Evolutionary conservation across 2,888 invertebrate genomes (phyloP).

Genomic region (Drosophila algonquin): DNA sequence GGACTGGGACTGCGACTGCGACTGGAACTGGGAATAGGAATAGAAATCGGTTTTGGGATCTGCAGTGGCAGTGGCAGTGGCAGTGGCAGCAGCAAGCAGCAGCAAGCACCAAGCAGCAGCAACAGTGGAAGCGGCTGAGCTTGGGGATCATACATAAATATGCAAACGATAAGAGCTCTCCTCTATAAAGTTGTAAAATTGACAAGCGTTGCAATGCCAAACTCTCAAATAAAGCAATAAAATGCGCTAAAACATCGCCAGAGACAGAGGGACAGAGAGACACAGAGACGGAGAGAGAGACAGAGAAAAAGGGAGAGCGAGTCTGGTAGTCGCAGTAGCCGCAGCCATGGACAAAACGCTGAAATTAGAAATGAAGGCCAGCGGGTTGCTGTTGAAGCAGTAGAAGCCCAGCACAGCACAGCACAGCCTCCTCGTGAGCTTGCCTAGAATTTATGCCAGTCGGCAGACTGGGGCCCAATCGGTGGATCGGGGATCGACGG

Average conservation of each 20-base stretch:
- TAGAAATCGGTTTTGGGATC: conserved; percentile 14
- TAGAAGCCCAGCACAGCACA: neutral
- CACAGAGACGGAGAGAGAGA: conserved; percentile 22
- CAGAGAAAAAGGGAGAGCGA: conserved; percentile 24
- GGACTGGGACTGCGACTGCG: conserved; percentile 16
- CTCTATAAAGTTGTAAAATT: conserved; percentile 80
- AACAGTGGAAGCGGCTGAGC: conserved; percentile 13
- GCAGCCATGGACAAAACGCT: conserved; percentile 70
- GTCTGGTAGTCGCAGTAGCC: conserved; percentile 32
- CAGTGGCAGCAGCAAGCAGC: no score
- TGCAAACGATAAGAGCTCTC: conserved; percentile 78
- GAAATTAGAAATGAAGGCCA: conserved; percentile 78
- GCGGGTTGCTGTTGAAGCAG: conserved; percentile 56
- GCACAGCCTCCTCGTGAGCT: conserved; percentile 1
- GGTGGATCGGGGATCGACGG: conserved; percentile 20
- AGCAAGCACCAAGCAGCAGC: neutral
- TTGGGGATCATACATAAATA: conserved; percentile 66
- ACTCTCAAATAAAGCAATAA: conserved; percentile 79
- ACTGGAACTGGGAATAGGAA: conserved; percentile 16
- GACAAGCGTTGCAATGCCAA: conserved; percentile 74
- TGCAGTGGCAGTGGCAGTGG: conserved; percentile 13
- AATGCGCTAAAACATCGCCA: conserved; percentile 71
- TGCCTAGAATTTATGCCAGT: conserved; percentile 68
- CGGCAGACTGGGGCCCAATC: conserved; percentile 28
- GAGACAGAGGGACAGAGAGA: conserved; percentile 20